phyloP scores from a whole-genome alignment of 2,888 invertebrate species.

The Drosophila longiperda region DNA sequence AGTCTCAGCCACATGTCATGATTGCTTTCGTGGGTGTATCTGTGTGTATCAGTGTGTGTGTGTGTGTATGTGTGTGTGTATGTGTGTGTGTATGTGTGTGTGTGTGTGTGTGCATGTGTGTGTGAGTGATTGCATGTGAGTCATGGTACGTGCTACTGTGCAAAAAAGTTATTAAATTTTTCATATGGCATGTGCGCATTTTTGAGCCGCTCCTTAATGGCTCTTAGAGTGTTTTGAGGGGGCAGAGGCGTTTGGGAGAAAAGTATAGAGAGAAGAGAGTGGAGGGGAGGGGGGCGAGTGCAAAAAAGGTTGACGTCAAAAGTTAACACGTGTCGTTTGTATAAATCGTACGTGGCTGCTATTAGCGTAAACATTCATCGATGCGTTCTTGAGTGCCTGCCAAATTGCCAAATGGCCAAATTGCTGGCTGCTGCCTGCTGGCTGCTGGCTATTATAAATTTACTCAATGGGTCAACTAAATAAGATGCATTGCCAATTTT shows the following conservation, averaged over 20 bases:
- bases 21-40: conserved; percentile 60
- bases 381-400: conserved; percentile 68
- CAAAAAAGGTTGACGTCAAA: conserved; percentile 25
- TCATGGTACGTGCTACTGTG: conserved; percentile 77
- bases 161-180: conserved; percentile 74
- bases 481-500: conserved; percentile 50
- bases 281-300: not conserved
- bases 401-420: conserved; percentile 52
- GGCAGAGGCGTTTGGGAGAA: not conserved
- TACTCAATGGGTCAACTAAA: conserved; percentile 52
- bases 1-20: conserved; percentile 80
- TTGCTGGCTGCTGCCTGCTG: conserved; percentile 13
- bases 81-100: conserved; percentile 36
- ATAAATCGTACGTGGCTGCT: conserved; percentile 52
- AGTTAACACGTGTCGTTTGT: conserved; percentile 58
- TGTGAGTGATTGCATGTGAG: conserved; percentile 51
- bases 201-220: conserved; percentile 53
- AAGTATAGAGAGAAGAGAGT: too few species aligned
- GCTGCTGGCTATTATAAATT: conserved; percentile 30
- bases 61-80: conserved; percentile 39
- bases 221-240: conserved; percentile 4
- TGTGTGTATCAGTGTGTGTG: conserved; percentile 18
- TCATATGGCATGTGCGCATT: conserved; percentile 57
- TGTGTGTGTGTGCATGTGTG: conserved; percentile 46
- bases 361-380: conserved; percentile 69